Base-by-base conservation (phyloP, 2,888 invertebrate species). In the Cerastoderma edule region DNA sequence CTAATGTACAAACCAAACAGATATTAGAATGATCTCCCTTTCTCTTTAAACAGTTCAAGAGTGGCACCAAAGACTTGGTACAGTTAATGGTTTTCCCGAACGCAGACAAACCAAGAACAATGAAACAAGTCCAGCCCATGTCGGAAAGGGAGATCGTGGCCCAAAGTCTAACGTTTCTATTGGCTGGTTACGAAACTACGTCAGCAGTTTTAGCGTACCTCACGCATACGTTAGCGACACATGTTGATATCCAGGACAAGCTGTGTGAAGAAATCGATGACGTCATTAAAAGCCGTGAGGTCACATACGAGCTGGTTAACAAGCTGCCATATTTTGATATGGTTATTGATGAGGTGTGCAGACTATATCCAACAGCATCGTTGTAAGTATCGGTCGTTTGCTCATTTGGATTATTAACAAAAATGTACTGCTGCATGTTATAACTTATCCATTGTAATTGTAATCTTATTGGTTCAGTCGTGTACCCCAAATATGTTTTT, bases 101-200 rank as follows among this genome's bases (percentile, higher is more conserved):
- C 46, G 39, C 68, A 19, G 83, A 81, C n/a, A 54, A 71, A 10
- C 1, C 60, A 13, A 60, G n/a, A 22, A 84, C 78, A 53, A 56
- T 39, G 10, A 75, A 75, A 28, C 24, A 54, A n/a, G 27, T 72
- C 5, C 53, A 28, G 24, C 74, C 82, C 27, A 83, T 89, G 87
- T 81, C 86, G 1, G 89, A 89, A 57, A 75, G 88, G 24, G 91
- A 91, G 79, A 89, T 91, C 22, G 88, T 90, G 56, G 88, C 89
- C 0, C 91, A 91, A 75, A 87, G 89, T 66, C 78, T 93, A 87
- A 92, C 94, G 0, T 94, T 94, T 82, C 88, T 94, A 67, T 85
- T 94, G 70, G 94, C 93, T 35, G 94, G 94, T 1, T 94, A 94
- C 84, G 94, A 94, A 87, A 94, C 94, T 0, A 94, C 94, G 3